Evolutionary conservation across 2,113 vertebrate species (phyloP).

Genomic region (Pelmatolapia mariae): DNA sequence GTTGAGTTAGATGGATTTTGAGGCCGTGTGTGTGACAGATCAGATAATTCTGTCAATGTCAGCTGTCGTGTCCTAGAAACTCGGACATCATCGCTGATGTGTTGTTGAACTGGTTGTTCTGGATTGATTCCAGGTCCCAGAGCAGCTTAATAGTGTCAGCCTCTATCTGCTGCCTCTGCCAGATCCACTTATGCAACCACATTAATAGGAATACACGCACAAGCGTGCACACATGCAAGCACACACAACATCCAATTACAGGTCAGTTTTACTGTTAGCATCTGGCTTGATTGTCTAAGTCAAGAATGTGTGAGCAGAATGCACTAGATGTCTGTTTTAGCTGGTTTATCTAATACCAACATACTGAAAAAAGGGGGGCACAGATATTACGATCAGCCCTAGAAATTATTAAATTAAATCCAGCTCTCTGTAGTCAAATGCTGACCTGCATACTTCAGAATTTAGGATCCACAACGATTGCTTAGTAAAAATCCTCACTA

Average conservation of each 20-base stretch:
- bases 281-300: background rate
- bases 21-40: background rate
- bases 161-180: conserved; percentile 1
- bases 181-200: conserved; percentile 1
- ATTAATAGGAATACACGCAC: background rate
- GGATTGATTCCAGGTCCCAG: conserved; percentile 30
- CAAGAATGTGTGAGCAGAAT: background rate
- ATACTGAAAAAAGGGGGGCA: background rate
- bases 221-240: background rate
- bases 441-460: background rate
- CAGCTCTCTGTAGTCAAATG: background rate
- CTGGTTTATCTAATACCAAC: background rate
- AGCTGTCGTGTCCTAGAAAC: background rate
- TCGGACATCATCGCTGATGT: background rate
- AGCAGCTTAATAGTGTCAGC: conserved; percentile 23
- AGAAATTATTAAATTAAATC: background rate
- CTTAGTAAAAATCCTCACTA: background rate
- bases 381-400: background rate
- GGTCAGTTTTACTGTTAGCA: background rate
- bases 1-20: background rate
- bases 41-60: background rate
- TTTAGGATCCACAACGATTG: background rate
- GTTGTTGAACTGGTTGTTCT: conserved; percentile 26
- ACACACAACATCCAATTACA: background rate
- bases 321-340: background rate